These are phyloP conservation scores for Paradoxurus hermaphroditus DNA, from an alignment of 2,113 vertebrate species.

Conservation along the genomic window DNA sequence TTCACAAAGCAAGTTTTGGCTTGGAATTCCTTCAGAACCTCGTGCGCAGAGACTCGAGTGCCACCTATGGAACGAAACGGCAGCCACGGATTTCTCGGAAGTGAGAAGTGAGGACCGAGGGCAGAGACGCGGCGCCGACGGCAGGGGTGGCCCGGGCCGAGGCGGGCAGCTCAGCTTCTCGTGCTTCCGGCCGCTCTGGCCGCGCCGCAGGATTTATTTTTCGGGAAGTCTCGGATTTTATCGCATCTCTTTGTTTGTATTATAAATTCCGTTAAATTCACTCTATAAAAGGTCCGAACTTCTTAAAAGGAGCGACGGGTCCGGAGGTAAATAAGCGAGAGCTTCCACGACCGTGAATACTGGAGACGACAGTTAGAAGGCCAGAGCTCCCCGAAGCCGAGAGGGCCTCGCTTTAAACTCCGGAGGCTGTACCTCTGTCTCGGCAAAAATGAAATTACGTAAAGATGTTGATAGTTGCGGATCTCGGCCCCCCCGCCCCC, in stretches of 20 bases:
- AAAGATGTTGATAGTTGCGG: background rate
- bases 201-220: background rate
- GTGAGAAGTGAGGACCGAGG: background rate
- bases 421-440: slow-evolving; percentile 39
- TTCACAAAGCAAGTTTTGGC: background rate
- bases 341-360: slow-evolving; percentile 13
- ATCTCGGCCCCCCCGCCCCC: background rate
- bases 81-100: slow-evolving; percentile 44
- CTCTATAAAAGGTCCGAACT: background rate
- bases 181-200: slow-evolving; percentile 43
- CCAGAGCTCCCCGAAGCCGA: slow-evolving; percentile 69
- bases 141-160: background rate
- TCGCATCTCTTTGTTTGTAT: background rate
- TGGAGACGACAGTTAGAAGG: slow-evolving; percentile 59
- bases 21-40: slow-evolving; percentile 34
- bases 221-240: background rate
- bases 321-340: background rate
- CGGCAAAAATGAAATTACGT: slow-evolving; percentile 56
- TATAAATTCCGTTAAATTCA: background rate
- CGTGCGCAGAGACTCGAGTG: slow-evolving; percentile 74
- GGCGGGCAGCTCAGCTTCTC: background rate
- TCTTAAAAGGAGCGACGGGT: background rate
- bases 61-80: slow-evolving; percentile 77
- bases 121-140: background rate
- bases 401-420: slow-evolving; percentile 66